phyloP scores from a whole-genome alignment of 2,888 invertebrate genomes.

The Erebia epiphron region DNA sequence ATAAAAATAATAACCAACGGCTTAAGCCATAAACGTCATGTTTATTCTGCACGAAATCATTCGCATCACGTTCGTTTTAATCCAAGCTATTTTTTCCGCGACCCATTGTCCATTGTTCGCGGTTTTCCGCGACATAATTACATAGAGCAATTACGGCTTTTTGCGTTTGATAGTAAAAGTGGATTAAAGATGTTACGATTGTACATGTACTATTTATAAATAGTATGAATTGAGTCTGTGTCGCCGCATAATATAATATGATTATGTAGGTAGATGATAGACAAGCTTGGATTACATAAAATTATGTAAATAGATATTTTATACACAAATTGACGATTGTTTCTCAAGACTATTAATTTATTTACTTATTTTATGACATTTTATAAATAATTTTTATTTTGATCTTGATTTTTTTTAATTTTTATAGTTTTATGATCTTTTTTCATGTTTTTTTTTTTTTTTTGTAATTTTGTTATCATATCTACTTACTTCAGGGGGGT shows the following conservation, averaged over 20 bases:
- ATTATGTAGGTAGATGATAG: no score
- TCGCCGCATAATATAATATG: background rate
- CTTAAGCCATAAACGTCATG: background rate
- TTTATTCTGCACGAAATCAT: background rate
- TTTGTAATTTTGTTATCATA: no score
- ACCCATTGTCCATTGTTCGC: conserved; percentile 52
- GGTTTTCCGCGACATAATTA: conserved; percentile 34
- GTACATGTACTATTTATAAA: background rate
- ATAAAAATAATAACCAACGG: background rate
- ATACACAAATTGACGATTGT: no score
- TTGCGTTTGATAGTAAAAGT: conserved; percentile 32
- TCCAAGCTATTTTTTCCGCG: conserved; percentile 40
- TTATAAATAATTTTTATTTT: no score
- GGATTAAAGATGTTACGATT: conserved; percentile 4
- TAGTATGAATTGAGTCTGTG: background rate
- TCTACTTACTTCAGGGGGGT: no score
- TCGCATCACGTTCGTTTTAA: conserved; percentile 2
- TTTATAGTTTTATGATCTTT: no score
- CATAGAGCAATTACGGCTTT: conserved; percentile 20
- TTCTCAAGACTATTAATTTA: no score
- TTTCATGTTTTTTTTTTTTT: no score
- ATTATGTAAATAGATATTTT: no score
- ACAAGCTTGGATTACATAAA: no score
- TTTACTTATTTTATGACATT: no score
- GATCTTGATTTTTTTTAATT: no score